These are phyloP conservation scores for Astreopora myriophthalma DNA, from an alignment of 64 coral and sea anemone genomes.

Conservation along the genomic window DNA sequence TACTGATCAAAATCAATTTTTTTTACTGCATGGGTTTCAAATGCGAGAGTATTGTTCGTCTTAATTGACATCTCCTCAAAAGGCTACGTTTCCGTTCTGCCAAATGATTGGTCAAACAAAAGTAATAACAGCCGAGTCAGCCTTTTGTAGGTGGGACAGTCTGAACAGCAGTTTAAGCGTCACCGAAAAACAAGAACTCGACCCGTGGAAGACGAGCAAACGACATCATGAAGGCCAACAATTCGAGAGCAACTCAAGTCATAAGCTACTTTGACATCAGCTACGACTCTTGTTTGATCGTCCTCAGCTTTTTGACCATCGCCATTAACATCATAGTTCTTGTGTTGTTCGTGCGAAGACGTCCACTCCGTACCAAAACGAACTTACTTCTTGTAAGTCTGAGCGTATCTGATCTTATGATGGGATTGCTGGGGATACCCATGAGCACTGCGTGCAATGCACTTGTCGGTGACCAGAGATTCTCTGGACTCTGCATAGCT, in stretches of 20 bases:
- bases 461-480: constrained; percentile 2
- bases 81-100: not conserved
- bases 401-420: constrained; percentile 81
- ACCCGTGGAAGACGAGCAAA: not conserved
- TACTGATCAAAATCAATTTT: not conserved
- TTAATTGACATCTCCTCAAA: not conserved
- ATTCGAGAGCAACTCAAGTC: not conserved
- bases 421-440: constrained; percentile 82
- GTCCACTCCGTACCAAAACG: constrained; percentile 82
- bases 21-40: not conserved
- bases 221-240: not conserved
- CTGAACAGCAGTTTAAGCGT: not conserved
- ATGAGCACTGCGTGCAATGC: constrained; percentile 80
- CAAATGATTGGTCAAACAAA: not conserved
- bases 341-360: constrained; percentile 73
- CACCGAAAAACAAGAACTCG: too few relatives aligned
- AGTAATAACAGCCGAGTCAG: not conserved
- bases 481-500: constrained; percentile 67
- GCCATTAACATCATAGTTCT: constrained; percentile 79
- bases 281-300: constrained; percentile 82
- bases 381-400: constrained; percentile 92
- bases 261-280: constrained; percentile 47
- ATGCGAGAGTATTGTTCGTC: not conserved
- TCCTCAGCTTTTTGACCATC: constrained; percentile 75
- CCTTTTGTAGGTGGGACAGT: not conserved